A percentile compares a stretch with the other conserved stretches of the same genome.
phyloP scores from a whole-genome alignment of 1,140 invertebrate genomes.

The Octopus bimaculoides region DNA sequence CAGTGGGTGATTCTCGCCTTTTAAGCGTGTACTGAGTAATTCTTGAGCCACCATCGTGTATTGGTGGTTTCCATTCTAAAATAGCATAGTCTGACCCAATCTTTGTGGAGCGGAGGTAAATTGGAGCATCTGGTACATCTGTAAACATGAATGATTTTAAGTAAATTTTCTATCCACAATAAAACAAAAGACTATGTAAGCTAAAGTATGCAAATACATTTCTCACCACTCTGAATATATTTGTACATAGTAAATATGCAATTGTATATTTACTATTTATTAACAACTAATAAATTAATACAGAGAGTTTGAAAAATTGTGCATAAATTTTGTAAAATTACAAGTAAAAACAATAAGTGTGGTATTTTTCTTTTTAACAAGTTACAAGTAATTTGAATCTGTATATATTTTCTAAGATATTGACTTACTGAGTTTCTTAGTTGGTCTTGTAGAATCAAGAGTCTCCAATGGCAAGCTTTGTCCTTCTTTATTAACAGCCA shows the following conservation, averaged over 20 bases:
- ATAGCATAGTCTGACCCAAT: conserved; percentile 84
- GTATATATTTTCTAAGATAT: not conserved
- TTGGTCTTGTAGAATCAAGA: conserved; percentile 70
- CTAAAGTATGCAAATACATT: too few species aligned
- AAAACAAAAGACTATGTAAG: too few species aligned
- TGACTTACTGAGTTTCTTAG: not conserved
- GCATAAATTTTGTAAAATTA: too few species aligned
- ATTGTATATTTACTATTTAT: too few species aligned
- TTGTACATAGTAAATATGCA: too few species aligned
- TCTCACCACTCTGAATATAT: too few species aligned
- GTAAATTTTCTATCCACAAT: too few species aligned
- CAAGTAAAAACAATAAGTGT: too few species aligned
- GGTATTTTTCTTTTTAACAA: too few species aligned
- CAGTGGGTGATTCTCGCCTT: conserved; percentile 45
- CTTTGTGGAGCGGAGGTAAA: conserved; percentile 86
- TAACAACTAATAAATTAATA: too few species aligned
- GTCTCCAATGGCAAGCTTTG: conserved; percentile 73
- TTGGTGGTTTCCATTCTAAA: conserved; percentile 85
- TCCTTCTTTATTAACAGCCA: conserved; percentile 83
- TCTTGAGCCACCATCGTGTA: conserved; percentile 68
- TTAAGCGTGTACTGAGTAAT: conserved; percentile 61
- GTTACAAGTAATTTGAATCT: too few species aligned
- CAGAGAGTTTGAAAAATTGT: too few species aligned
- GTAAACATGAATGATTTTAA: conserved; percentile 62
- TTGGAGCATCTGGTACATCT: conserved; percentile 87